Percentiles rank a stretch among this genome's conserved stretches.
Conservation (phyloP, 1,140 invertebrate species). For the Drosophila chauvacae region DNA sequence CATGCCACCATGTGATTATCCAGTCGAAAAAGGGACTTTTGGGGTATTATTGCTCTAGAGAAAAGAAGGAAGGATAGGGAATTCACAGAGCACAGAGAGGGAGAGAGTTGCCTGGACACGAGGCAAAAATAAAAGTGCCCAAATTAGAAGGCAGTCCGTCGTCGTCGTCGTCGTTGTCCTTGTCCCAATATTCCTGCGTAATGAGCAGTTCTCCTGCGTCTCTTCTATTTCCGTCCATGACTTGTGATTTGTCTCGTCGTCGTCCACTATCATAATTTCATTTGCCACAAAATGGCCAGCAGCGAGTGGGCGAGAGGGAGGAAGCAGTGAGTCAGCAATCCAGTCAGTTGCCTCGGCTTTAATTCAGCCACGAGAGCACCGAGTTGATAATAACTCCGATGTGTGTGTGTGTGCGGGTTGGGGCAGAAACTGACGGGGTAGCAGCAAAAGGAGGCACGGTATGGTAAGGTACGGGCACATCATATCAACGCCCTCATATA, state of each 20-base stretch:
- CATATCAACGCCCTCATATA: conserved; percentile 67
- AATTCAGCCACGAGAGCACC: conserved; percentile 21
- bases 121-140: conserved; percentile 19
- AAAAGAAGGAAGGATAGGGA: background rate
- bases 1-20: conserved; percentile 47
- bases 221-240: conserved; percentile 6
- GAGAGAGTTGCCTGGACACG: conserved; percentile 48
- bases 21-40: conserved; percentile 45
- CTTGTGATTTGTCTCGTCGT: conserved; percentile 29
- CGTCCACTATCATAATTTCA: conserved; percentile 35
- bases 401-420: background rate
- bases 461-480: conserved; percentile 1
- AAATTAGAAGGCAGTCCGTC: conserved; percentile 38
- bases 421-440: background rate
- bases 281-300: conserved; percentile 29
- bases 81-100: background rate
- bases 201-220: conserved; percentile 19
- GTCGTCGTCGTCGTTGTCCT: background rate
- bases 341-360: conserved; percentile 20
- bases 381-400: conserved; percentile 38
- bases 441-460: background rate
- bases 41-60: conserved; percentile 33
- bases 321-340: conserved; percentile 23
- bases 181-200: conserved; percentile 24
- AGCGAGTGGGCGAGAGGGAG: background rate